Conservation (phyloP, 2,113 vertebrate species). For the Scytalopus superciliaris region DNA sequence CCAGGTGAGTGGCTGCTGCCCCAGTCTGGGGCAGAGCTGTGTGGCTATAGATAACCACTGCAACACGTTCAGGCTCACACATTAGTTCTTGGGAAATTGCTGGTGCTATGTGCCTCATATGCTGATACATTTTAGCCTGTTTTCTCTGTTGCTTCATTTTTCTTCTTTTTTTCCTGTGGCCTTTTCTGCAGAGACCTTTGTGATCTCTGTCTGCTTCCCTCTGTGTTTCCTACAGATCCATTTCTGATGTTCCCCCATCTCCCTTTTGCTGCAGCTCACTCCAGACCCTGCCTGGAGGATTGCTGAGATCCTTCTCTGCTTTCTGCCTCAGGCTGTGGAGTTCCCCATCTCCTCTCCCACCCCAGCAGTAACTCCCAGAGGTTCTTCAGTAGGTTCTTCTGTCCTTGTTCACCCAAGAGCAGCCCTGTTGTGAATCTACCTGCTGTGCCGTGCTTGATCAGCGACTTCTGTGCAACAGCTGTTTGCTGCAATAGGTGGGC, state of each 20-base stretch:
- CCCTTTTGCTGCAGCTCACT: background rate
- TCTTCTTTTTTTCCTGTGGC: background rate
- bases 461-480: background rate
- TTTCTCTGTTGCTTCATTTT: background rate
- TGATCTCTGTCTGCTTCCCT: background rate
- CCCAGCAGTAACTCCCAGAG: background rate
- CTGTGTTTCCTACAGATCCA: background rate
- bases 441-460: background rate
- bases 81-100: background rate
- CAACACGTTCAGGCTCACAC: fast-evolving
- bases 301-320: background rate
- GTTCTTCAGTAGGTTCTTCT: background rate
- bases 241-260: fast-evolving
- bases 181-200: background rate
- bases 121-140: background rate
- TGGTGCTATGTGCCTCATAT: fast-evolving
- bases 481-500: background rate
- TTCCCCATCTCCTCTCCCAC: background rate
- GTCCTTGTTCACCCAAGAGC: fast-evolving
- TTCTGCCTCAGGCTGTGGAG: background rate
- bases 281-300: background rate
- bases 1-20: background rate
- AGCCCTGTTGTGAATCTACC: background rate
- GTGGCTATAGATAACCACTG: background rate
- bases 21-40: background rate